A percentile compares a stretch with the other conserved stretches of the same genome.
phyloP scores from a whole-genome alignment of 2,113 vertebrate genomes.

The Phalacrocorax brasilianus region DNA sequence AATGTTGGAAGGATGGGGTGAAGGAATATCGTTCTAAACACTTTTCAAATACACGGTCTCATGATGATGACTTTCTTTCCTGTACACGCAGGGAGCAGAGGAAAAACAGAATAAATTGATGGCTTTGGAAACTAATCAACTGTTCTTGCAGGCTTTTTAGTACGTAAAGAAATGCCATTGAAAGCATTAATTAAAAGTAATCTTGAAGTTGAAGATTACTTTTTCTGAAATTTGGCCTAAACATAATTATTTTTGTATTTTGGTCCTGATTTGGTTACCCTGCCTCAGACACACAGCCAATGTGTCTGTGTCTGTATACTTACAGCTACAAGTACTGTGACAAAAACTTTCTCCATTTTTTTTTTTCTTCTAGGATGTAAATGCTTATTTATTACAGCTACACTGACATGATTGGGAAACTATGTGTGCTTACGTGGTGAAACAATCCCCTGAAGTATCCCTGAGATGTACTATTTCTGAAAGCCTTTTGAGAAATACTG shows the following conservation, averaged over 20 bases:
- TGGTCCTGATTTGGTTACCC: not conserved
- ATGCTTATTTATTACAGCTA: slow-evolving; percentile 88
- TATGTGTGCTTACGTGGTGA: slow-evolving; percentile 36
- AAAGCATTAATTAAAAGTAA: not conserved
- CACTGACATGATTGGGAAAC: slow-evolving; percentile 71
- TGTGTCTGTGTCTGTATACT: not conserved
- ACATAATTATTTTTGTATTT: not conserved
- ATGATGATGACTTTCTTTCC: not conserved
- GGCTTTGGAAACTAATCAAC: not conserved
- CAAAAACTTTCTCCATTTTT: not conserved
- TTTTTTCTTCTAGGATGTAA: slow-evolving; percentile 76
- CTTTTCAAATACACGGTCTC: not conserved
- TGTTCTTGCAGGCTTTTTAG: not conserved
- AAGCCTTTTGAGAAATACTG: slow-evolving; percentile 66
- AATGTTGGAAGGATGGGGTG: not conserved
- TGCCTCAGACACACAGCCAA: not conserved
- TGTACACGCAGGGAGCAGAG: not conserved
- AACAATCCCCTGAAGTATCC: slow-evolving; percentile 42
- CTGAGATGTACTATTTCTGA: slow-evolving; percentile 53
- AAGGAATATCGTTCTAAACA: not conserved
- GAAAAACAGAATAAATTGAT: not conserved
- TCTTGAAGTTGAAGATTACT: not conserved
- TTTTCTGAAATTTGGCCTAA: not conserved
- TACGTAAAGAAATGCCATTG: not conserved
- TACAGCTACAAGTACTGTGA: not conserved